Base-by-base conservation (phyloP, 2,888 invertebrate genomes). In the Ernsta delagoae region DNA sequence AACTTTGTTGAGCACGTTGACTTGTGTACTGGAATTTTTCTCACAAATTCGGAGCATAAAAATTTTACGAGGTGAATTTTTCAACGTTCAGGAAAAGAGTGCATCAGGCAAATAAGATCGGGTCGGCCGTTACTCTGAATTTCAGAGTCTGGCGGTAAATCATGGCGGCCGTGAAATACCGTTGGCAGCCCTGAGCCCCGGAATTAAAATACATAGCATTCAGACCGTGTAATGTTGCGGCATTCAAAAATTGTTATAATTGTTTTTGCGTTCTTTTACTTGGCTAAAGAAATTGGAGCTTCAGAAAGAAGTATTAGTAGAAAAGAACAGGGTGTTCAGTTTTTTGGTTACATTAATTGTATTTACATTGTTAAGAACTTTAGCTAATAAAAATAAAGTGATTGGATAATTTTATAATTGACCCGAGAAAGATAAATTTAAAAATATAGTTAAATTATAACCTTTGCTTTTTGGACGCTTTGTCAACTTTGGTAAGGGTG, bases 91-190 rank as follows among this genome's bases (percentile, higher is more conserved):
- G 72, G 65, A 73, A 71, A 71, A 73, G 77, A 72, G 67, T 74
- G 77, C 76, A 75, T 73, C 74, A 70, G 70, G 72, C 70, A 75
- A 76, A 78, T 74, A 75, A 75, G 76, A 74, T 74, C 74, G 74
- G 73, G 60, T 67, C 71, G 72, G 73, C 72, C 76, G 72, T 74
- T 68, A 68, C 67, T 75, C 72, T 68, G 75, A 74, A 73, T 73
- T 72, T 73, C 68, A 65, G 74, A 66, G 70, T 67, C 63, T 50
- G 66, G 56, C 72, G 67, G 72, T 78, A 76, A 77, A 79, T 78
- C 77, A 76, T 77, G 74, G 74, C 65, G 70, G 41, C 57, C 66
- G 62, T 74, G 75, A 76, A 75, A 75, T 74, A 76, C 72, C 31
- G 61, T 65, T 61, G 67, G 70, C 65, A 59, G 70, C 68, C 60